Conservation (phyloP, 2,113 vertebrate genomes). For the Tragelaphus scriptus region DNA sequence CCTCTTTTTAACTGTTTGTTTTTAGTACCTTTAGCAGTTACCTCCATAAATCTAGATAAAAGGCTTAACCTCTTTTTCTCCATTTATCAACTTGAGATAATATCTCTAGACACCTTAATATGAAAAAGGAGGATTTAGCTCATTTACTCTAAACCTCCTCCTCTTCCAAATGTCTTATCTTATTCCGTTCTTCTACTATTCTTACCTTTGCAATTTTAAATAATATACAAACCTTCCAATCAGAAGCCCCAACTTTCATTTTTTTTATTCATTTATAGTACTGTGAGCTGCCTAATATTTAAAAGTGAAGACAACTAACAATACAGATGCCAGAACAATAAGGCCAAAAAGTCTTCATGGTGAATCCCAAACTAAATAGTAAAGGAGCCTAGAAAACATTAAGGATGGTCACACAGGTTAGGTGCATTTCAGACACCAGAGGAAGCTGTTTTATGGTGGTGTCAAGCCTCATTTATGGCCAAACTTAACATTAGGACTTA, state of each 20-base stretch:
- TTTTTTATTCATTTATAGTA: not conserved
- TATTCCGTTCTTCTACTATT: not conserved
- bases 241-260: not conserved
- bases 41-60: conserved; percentile 64
- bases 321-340: not conserved
- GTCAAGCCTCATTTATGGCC: not conserved
- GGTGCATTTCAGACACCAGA: not conserved
- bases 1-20: conserved; percentile 51
- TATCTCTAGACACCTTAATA: conserved; percentile 62
- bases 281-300: not conserved
- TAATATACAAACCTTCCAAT: not conserved
- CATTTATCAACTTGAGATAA: conserved; percentile 64
- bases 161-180: not conserved
- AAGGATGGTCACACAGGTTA: not conserved
- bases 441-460: not conserved
- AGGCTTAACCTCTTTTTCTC: conserved; percentile 51
- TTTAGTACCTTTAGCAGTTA: conserved; percentile 40
- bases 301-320: not conserved
- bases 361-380: not conserved
- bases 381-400: not conserved
- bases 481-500: not conserved
- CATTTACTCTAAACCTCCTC: conserved; percentile 22
- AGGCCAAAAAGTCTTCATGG: not conserved
- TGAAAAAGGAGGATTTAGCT: conserved; percentile 25
- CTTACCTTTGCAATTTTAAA: conserved; percentile 14